These are phyloP conservation scores for Lypha dubia DNA, from an alignment of 2,888 invertebrate species.

Conservation along the genomic window DNA sequence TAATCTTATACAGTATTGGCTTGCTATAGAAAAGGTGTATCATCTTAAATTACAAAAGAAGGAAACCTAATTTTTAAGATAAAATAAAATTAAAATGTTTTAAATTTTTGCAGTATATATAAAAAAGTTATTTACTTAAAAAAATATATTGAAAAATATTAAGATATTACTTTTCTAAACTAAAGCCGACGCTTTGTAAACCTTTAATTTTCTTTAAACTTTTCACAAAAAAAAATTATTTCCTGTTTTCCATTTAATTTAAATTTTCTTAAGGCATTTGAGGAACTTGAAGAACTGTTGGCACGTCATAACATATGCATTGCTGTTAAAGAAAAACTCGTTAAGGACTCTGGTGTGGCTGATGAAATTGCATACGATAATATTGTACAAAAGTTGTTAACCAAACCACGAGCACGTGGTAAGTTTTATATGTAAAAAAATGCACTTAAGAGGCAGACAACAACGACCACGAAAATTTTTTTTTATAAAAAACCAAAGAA, in stretches of 20 bases:
- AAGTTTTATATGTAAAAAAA: slow-evolving; percentile 78
- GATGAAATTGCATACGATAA: slow-evolving; percentile 93
- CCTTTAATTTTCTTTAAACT: not conserved
- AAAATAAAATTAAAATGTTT: no score
- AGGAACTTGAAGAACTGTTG: slow-evolving; percentile 94
- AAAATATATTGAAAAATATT: no score
- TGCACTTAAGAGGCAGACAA: not conserved
- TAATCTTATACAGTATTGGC: no score
- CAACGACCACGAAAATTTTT: no score
- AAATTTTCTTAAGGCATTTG: slow-evolving; percentile 90
- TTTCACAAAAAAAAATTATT: slow-evolving; percentile 9
- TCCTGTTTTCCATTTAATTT: slow-evolving; percentile 43
- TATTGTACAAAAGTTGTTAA: slow-evolving; percentile 92
- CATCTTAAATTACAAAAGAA: not conserved
- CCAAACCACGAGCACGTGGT: slow-evolving; percentile 96
- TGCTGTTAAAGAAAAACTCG: slow-evolving; percentile 96
- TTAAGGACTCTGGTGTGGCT: slow-evolving; percentile 97
- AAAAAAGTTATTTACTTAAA: no score
- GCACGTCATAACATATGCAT: slow-evolving; percentile 94
- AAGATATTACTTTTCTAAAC: no score
- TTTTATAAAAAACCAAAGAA: not conserved
- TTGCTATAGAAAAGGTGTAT: no score
- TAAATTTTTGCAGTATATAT: no score
- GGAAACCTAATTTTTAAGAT: no score
- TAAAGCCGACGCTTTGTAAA: not conserved